Evolutionary conservation across 1,140 invertebrate species (phyloP).

Genomic region (Pteromalus puparum): DNA sequence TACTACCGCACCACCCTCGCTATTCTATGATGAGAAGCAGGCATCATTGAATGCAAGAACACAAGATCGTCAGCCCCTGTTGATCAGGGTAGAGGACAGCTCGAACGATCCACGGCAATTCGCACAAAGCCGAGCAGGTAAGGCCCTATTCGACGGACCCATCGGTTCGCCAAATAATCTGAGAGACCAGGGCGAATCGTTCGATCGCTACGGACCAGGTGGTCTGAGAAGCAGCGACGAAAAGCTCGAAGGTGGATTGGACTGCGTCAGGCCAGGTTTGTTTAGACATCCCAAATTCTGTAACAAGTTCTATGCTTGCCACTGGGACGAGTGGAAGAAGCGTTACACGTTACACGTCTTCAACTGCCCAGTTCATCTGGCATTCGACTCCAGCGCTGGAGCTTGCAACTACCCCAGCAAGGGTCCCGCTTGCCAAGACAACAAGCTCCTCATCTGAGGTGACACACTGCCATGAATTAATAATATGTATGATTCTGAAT

Average conservation of each 20-base stretch:
- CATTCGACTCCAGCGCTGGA: slow-evolving; percentile 84
- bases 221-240: slow-evolving; percentile 72
- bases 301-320: slow-evolving; percentile 90
- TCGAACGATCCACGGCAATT: background rate
- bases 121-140: slow-evolving; percentile 50
- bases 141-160: slow-evolving; percentile 44
- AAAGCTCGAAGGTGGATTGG: slow-evolving; percentile 78
- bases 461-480: slow-evolving; percentile 13
- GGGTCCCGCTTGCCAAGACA: slow-evolving; percentile 84
- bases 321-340: slow-evolving; percentile 88
- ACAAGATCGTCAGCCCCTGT: background rate
- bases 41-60: background rate
- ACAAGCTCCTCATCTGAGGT: slow-evolving; percentile 79
- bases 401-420: slow-evolving; percentile 91
- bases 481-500: background rate
- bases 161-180: slow-evolving; percentile 46
- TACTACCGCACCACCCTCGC: background rate
- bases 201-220: slow-evolving; percentile 77
- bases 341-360: slow-evolving; percentile 87
- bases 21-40: background rate
- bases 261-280: slow-evolving; percentile 86
- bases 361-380: slow-evolving; percentile 88
- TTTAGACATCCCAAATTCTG: slow-evolving; percentile 89
- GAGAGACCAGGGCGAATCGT: slow-evolving; percentile 57
- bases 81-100: slow-evolving; percentile 40